These are phyloP conservation scores for Diloba caeruleocephala DNA, from an alignment of 2,888 invertebrate genomes.

Conservation along the genomic window DNA sequence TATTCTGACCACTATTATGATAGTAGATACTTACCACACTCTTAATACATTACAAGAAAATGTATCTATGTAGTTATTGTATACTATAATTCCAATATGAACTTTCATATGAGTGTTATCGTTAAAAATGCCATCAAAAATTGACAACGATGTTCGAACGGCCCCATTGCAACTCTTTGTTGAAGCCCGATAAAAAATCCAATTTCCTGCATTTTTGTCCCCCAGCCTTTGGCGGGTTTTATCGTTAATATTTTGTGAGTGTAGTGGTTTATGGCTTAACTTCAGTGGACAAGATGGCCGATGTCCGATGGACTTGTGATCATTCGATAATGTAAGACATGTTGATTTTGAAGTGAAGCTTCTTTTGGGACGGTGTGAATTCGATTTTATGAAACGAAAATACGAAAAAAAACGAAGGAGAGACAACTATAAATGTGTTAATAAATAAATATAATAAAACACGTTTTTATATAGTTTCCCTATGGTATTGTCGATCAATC, in stretches of 20 bases:
- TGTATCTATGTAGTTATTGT: neutral
- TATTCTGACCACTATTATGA: no score
- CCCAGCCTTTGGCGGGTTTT: constrained; percentile 17
- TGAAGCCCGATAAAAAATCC: constrained; percentile 64
- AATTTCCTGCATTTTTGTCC: constrained; percentile 67
- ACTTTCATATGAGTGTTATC: constrained; percentile 24
- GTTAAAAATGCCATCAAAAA: constrained; percentile 47
- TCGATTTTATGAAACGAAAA: no score
- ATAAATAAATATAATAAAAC: no score
- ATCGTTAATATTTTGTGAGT: constrained; percentile 10
- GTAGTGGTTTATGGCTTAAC: constrained; percentile 17
- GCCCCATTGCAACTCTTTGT: constrained; percentile 49
- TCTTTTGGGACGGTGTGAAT: no score
- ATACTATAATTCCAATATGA: constrained; percentile 16
- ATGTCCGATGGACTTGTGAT: neutral
- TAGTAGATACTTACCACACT: no score
- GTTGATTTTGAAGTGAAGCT: no score
- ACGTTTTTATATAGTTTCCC: no score
- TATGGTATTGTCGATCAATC: no score
- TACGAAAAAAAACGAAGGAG: no score
- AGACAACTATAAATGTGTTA: no score
- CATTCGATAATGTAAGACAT: no score
- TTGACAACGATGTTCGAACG: constrained; percentile 36
- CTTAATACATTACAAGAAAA: no score
- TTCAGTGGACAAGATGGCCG: neutral